Evolutionary conservation across 2,113 vertebrate species (phyloP), one percentile per base, ranked within the genome.

Genomic region (Baryphthengus martii): DNA sequence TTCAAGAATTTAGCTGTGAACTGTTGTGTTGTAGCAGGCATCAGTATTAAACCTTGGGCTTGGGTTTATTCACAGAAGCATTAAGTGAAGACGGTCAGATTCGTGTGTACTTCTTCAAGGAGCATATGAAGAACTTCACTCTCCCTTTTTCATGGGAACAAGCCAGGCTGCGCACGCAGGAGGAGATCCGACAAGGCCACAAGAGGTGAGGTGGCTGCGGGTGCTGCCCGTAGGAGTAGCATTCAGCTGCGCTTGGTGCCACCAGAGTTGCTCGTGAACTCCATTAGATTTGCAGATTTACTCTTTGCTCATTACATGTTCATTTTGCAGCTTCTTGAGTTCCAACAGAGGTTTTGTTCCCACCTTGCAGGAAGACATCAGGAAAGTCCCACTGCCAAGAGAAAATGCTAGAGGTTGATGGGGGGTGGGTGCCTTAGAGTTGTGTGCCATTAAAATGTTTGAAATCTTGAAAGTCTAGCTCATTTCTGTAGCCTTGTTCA

Each of bases 41-140:
- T n/a, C n/a, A 26, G 40, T 56, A 23, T 7, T 93, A 53, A 62
- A 42, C 2, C 1, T 55, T 44, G 20, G 14, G 12, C 66, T 56
- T 90, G 35, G 70, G 33, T 84, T 71, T 72, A 81, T 85, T 76
- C 75, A 31, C 96, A 99, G 99, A 98, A 96, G 98, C 99, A 18
- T 87, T 99, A 93, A 98, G 98, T n/a, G 97, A 98, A 88, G 98
- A 99, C 31, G 99, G 99, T 21, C 98, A 99, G 91, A 97, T 99
- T 88, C 97, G 97, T 39, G 98, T 99, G 12, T 99, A 99, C 96
- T 99, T 98, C 95, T 98, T 97, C 49, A 97, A 97, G 75, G 98
- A 98, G 12, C 96, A 98, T 3, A 80, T 99, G 55, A 98, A 97
- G 74, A 97, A 95, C 56, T 99, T 99, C 31, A 62, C 83, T 9